Conservation (phyloP, 1,140 invertebrate species). For the Pachyrhynchus sulphureomaculatus region DNA sequence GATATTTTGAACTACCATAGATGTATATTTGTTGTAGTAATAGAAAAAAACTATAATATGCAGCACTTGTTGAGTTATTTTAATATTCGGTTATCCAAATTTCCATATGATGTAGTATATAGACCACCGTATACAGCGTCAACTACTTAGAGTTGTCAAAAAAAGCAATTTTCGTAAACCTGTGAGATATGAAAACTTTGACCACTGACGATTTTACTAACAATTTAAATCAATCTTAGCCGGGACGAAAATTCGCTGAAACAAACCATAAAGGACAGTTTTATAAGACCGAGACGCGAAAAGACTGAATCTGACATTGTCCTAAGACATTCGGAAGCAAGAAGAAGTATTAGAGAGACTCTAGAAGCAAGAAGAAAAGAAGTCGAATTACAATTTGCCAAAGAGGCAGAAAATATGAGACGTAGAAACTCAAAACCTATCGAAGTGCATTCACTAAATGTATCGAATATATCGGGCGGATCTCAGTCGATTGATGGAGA, state of each 20-base stretch:
- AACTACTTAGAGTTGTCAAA: too few species aligned
- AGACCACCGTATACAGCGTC: too few species aligned
- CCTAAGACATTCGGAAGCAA: constrained; percentile 60
- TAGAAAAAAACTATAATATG: too few species aligned
- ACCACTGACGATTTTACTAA: background rate
- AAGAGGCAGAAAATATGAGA: constrained; percentile 51
- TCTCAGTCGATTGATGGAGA: constrained; percentile 43
- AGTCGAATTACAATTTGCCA: constrained; percentile 50
- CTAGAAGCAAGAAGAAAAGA: constrained; percentile 55
- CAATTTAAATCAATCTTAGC: background rate
- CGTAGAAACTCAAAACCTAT: constrained; percentile 54
- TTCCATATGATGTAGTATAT: too few species aligned
- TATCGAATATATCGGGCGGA: constrained; percentile 38
- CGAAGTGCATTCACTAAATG: constrained; percentile 45
- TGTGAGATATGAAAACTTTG: too few species aligned
- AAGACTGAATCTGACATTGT: constrained; percentile 85
- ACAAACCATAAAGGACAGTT: constrained; percentile 28
- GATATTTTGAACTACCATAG: too few species aligned
- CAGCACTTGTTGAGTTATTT: too few species aligned
- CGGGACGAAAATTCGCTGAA: background rate
- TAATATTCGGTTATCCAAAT: too few species aligned
- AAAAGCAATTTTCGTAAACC: too few species aligned
- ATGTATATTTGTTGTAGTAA: too few species aligned
- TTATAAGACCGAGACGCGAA: constrained; percentile 69
- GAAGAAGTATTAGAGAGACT: constrained; percentile 51